These are phyloP conservation scores for Saccopteryx bilineata DNA, from an alignment of 2,113 vertebrate species.

Conservation along the genomic window DNA sequence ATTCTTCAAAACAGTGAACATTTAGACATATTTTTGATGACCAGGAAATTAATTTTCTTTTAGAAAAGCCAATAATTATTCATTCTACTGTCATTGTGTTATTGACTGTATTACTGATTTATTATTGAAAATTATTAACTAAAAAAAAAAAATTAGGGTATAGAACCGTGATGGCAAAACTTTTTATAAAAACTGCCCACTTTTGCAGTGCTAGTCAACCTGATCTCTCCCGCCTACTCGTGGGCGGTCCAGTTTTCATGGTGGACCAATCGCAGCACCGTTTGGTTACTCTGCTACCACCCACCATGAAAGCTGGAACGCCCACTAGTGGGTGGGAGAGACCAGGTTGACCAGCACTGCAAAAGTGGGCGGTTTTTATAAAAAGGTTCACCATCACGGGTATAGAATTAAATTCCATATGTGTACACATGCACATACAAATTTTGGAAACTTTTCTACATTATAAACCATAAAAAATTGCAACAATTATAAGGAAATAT, in stretches of 20 bases:
- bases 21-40: constrained; percentile 8
- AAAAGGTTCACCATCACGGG: too few relatives aligned
- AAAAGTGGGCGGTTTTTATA: too few relatives aligned
- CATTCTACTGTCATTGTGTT: not conserved
- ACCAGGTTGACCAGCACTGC: too few relatives aligned
- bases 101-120: not conserved
- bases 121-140: constrained; percentile 6
- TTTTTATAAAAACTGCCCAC: too few relatives aligned
- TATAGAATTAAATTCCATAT: not conserved
- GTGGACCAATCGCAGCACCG: too few relatives aligned
- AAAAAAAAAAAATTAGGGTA: constrained; percentile 8
- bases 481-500: constrained; percentile 48
- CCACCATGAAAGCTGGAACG: too few relatives aligned
- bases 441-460: not conserved
- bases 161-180: not conserved
- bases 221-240: too few relatives aligned
- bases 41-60: constrained; percentile 1
- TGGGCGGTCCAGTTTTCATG: too few relatives aligned
- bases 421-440: not conserved
- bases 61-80: constrained; percentile 46
- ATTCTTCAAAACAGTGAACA: not conserved
- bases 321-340: too few relatives aligned
- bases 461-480: constrained; percentile 26
- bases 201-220: too few relatives aligned
- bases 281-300: too few relatives aligned